Evolutionary conservation across 2,888 invertebrate genomes (phyloP).

Genomic region (Didymodactylos carnosus): DNA sequence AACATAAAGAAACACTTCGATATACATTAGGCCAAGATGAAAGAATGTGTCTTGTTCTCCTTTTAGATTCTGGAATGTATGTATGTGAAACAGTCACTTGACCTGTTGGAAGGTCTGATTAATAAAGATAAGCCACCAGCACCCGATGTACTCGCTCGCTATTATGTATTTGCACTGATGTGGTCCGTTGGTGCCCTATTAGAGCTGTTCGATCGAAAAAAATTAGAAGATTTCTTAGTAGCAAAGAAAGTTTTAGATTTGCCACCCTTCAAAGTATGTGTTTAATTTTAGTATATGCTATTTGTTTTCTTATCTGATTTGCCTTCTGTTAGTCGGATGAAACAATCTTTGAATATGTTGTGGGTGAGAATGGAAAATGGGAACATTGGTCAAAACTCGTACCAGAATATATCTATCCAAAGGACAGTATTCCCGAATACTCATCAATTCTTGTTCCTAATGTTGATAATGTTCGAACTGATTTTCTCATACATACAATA

Average conservation of each 20-base stretch:
- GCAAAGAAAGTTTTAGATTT: constrained; percentile 22
- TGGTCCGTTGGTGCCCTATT: constrained; percentile 80
- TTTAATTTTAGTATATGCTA: no score
- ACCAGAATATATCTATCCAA: constrained; percentile 57
- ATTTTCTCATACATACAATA: constrained; percentile 31
- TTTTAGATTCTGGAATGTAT: constrained; percentile 62
- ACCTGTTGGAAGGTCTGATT: constrained; percentile 60
- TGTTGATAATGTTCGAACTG: constrained; percentile 33
- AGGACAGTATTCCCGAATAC: constrained; percentile 38
- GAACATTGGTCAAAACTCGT: constrained; percentile 68
- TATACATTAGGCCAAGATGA: not conserved
- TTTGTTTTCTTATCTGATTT: no score
- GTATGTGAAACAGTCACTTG: constrained; percentile 50
- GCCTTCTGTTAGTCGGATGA: no score
- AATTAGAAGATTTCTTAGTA: constrained; percentile 50
- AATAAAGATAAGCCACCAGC: constrained; percentile 35
- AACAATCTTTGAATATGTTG: constrained; percentile 32
- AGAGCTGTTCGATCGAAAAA: constrained; percentile 57
- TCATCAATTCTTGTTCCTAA: constrained; percentile 33
- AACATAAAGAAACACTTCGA: not conserved
- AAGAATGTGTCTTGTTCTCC: not conserved
- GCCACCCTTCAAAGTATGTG: constrained; percentile 23
- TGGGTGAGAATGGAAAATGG: constrained; percentile 43
- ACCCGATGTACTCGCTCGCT: constrained; percentile 53
- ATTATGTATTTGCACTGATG: constrained; percentile 65